A percentile compares a stretch with the other conserved stretches of the same genome.
These are phyloP conservation scores for Hestina assimilis DNA, from an alignment of 1,140 invertebrate species.

Conservation along the genomic window DNA sequence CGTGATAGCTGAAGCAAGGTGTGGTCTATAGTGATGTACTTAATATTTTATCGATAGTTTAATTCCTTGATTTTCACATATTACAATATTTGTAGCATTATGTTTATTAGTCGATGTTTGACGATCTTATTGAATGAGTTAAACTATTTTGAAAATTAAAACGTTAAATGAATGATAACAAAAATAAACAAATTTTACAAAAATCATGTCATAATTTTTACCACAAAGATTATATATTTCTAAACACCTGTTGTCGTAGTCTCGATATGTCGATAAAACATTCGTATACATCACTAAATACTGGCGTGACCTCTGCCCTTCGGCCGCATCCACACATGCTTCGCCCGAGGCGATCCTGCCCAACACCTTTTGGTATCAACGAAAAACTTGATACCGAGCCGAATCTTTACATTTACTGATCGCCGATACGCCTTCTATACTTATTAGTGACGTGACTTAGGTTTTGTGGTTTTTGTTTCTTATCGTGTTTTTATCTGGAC, in stretches of 20 bases:
- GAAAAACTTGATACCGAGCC: slow-evolving; percentile 57
- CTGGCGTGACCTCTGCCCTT: slow-evolving; percentile 69
- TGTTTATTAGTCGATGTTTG: too few relatives aligned
- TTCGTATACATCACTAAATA: slow-evolving; percentile 37
- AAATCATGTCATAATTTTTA: too few relatives aligned
- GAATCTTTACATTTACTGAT: slow-evolving; percentile 39
- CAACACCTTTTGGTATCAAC: slow-evolving; percentile 61
- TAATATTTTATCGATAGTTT: slow-evolving; percentile 20
- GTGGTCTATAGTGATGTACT: slow-evolving; percentile 44
- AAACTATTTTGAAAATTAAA: too few relatives aligned
- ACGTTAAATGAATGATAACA: too few relatives aligned
- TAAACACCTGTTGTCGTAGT: too few relatives aligned
- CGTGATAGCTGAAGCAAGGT: slow-evolving; percentile 55
- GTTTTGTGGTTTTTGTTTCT: slow-evolving; percentile 12
- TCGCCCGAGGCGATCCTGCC: slow-evolving; percentile 61
- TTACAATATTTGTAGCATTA: too few relatives aligned
- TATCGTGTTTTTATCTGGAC: not conserved
- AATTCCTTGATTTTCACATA: too few relatives aligned
- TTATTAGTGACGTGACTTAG: slow-evolving; percentile 25
- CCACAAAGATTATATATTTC: too few relatives aligned
- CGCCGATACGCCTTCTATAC: slow-evolving; percentile 25
- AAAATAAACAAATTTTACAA: too few relatives aligned
- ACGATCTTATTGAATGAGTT: too few relatives aligned
- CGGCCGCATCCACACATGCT: slow-evolving; percentile 52
- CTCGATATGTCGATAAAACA: slow-evolving; percentile 18